Base-by-base conservation (phyloP, 2,797 vertebrate species). In the Graptemys geographica region DNA sequence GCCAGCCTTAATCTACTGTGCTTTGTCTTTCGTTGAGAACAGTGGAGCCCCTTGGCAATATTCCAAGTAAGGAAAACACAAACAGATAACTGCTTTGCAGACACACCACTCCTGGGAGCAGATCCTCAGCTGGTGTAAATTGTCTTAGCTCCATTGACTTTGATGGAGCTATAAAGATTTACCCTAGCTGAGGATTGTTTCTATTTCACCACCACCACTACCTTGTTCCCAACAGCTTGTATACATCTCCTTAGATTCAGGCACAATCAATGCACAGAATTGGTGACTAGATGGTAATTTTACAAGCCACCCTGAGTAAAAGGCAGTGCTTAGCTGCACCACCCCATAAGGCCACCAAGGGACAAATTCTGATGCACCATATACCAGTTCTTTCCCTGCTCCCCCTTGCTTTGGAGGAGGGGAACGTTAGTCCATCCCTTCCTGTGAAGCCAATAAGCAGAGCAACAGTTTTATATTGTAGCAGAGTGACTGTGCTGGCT, bases 71-170 rank as follows among this genome's bases (percentile, higher is more conserved):
- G 92, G 89, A 84, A 88, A 93, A 86, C 88, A 88, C 93, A 95
- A 94, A 96, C 83, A 96, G 90, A 91, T 91, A 86, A 89, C 69
- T 91, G n/a, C 87, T 94, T 93, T 83, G 91, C 83, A 93, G 76
- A 65, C 62, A 65, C 0, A 1, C 81, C 79, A 89, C 86, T 89
- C 0, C 31, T 4, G 8, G 81, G 91, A 72, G 92, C 56, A 72
- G 88, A 78, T 94, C 84, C 93, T 97, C 95, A 95, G 93, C 94
- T 94, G 94, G 92, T 94, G 44, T 87, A 90, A 84, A 79, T 4
- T 94, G 96, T 92, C 94, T 80, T 78, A 55, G 53, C 88, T 96
- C 90, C 92, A 87, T 59, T 3, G 4, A 86, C 82, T 94, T 82
- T 72, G 10, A 76, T 72, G 69, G 69, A 72, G 69, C 69, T 72